These are phyloP conservation scores for Rhopalosiphum maidis DNA, from an alignment of 1,140 invertebrate species.

Conservation along the genomic window DNA sequence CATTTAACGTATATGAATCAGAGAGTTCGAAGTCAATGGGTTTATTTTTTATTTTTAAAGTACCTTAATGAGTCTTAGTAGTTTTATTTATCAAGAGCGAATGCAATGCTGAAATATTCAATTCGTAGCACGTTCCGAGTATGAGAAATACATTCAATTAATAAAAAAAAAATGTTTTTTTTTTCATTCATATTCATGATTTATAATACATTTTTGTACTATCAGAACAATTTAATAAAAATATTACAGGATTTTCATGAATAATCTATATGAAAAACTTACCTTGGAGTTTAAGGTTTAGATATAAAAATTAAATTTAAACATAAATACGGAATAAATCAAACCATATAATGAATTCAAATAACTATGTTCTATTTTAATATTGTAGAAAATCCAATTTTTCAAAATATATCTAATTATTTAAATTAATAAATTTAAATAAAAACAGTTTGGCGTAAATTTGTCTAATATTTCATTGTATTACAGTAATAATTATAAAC, in stretches of 20 bases:
- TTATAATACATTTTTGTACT: not conserved
- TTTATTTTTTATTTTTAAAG: not conserved
- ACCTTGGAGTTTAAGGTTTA: not conserved
- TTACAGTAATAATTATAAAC: not conserved
- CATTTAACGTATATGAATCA: conserved; percentile 36
- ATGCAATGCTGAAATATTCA: not conserved
- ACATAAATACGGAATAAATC: not conserved
- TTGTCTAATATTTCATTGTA: not conserved
- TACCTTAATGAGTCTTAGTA: not conserved
- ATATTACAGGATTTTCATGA: not conserved
- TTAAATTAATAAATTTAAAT: not conserved
- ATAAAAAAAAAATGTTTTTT: not conserved
- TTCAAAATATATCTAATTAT: not conserved
- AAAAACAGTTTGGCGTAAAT: not conserved
- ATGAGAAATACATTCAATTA: not conserved
- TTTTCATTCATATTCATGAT: conserved; percentile 12
- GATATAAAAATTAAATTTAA: not conserved
- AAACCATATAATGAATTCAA: not conserved
- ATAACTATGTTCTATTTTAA: not conserved
- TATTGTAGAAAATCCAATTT: not conserved
- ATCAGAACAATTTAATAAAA: not conserved
- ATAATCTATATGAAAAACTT: not conserved
- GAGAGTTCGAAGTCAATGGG: not conserved
- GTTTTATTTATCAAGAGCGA: not conserved
- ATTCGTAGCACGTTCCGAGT: not conserved